Evolutionary conservation across 2,888 invertebrate genomes (phyloP), one percentile per base, ranked within the genome.

Genomic region (Synanthedon myopaeformis): DNA sequence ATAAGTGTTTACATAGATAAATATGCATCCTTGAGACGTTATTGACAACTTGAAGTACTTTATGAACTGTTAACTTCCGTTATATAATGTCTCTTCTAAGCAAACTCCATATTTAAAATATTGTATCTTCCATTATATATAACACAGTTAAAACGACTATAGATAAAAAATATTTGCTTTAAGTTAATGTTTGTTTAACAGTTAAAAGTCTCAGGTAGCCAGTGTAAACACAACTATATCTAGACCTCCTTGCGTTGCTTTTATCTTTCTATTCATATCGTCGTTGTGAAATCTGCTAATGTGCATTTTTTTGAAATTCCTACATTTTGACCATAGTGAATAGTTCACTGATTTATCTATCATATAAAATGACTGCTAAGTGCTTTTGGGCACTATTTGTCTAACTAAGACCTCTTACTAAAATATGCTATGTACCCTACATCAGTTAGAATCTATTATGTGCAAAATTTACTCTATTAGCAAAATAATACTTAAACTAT

Each of bases 131-230:
- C 53, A 59, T 57, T 58, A 53, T 42, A 45, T 14, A 56, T 54
- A 51, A 45, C 5, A 14, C 14, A 45, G 45, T n/a, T 14, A 14
- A 6, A 53, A 51, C 59, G 54, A 55, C 60, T 58, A 60, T 58
- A 63, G 59, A 61, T 63, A 61, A 64, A 61, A 58, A 57, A 60
- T 64, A 60, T 61, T 64, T 60, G 59, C 53, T 61, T 62, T 63
- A 65, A 66, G 61, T 57, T 41, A 52, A 56, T 35, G 51, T 60
- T 61, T 54, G 54, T 57, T 66, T 61, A 57, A 57, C 58, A 35
- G 35, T 35, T 35, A 35, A 59, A 53, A 35, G 42, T 56, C 54
- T 57, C 55, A 59, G 56, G 53, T 55, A 56, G 52, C 53, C 42
- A 23, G 55, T 54, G 56, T 28, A 8, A 28, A 28, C 28, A 28